Conservation (phyloP, 2,888 invertebrate genomes). For the Thysanoteuthis rhombus region DNA sequence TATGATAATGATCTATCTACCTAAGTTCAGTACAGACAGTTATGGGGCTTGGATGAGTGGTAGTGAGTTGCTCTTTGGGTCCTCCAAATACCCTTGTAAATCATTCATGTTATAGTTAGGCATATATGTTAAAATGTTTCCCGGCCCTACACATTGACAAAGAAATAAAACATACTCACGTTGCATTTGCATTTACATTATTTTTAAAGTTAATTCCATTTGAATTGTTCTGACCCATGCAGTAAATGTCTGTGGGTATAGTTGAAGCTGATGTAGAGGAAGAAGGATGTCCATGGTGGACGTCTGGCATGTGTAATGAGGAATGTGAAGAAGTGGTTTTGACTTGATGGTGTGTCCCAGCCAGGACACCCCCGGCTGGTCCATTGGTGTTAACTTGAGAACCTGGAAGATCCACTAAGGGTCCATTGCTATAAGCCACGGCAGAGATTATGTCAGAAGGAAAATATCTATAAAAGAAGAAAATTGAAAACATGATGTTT, state of each 20-base stretch:
- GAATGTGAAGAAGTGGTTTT: background rate
- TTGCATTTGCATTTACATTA: background rate
- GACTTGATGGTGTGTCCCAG: background rate
- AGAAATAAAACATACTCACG: background rate
- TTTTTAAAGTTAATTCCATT: slow-evolving; percentile 1
- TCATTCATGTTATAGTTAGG: too few relatives aligned
- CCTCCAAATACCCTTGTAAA: background rate
- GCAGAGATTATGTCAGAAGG: background rate
- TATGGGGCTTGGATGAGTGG: too few relatives aligned
- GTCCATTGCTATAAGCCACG: background rate
- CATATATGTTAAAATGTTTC: too few relatives aligned
- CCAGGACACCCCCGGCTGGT: background rate
- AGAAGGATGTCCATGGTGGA: background rate
- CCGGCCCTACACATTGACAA: background rate
- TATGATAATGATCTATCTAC: too few relatives aligned
- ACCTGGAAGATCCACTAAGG: background rate
- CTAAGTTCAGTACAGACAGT: too few relatives aligned
- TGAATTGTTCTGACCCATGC: background rate
- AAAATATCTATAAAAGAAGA: slow-evolving; percentile 16
- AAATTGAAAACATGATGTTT: background rate
- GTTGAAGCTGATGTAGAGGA: background rate
- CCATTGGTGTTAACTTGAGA: background rate
- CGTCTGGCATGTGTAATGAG: background rate
- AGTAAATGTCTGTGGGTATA: background rate
- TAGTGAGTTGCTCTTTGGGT: too few relatives aligned